These are phyloP conservation scores for Psettodes erumei DNA, from an alignment of 2,113 vertebrate genomes.

Conservation along the genomic window DNA sequence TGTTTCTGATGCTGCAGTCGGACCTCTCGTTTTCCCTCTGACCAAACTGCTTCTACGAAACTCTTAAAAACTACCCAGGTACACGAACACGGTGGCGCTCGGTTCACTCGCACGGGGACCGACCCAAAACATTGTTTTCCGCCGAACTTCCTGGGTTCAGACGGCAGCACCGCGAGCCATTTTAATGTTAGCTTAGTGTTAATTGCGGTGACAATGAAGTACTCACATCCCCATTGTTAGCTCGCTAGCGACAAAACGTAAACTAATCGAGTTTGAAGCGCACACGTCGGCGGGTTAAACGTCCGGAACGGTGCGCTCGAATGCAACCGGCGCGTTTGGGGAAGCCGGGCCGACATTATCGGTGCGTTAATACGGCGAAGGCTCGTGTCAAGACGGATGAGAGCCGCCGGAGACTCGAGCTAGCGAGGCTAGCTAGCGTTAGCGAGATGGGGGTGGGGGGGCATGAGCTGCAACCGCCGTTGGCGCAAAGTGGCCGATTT, in stretches of 20 bases:
- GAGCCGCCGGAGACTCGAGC: conserved; percentile 43
- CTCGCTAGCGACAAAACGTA: conserved; percentile 36
- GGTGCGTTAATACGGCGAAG: not conserved
- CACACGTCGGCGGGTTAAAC: not conserved
- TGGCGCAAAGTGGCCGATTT: conserved; percentile 18
- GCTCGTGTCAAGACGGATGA: conserved; percentile 7
- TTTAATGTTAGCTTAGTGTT: conserved; percentile 42
- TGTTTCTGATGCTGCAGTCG: not conserved
- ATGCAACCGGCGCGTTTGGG: fast-evolving
- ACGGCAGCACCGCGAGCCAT: not conserved
- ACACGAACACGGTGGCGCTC: not conserved
- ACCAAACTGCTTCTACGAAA: not conserved
- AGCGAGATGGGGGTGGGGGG: conserved; percentile 49
- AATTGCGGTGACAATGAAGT: conserved; percentile 62
- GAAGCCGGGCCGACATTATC: not conserved
- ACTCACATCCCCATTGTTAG: conserved; percentile 67
- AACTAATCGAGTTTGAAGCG: not conserved
- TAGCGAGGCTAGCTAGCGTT: conserved; percentile 74
- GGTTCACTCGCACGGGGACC: not conserved
- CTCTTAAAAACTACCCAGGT: not conserved
- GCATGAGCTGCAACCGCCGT: conserved; percentile 41
- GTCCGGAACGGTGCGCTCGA: not conserved
- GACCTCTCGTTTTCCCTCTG: not conserved
- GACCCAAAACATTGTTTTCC: not conserved
- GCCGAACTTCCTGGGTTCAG: not conserved